Evolutionary conservation across 2,113 vertebrate genomes (phyloP).

Genomic region (Eurystomus gularis): DNA sequence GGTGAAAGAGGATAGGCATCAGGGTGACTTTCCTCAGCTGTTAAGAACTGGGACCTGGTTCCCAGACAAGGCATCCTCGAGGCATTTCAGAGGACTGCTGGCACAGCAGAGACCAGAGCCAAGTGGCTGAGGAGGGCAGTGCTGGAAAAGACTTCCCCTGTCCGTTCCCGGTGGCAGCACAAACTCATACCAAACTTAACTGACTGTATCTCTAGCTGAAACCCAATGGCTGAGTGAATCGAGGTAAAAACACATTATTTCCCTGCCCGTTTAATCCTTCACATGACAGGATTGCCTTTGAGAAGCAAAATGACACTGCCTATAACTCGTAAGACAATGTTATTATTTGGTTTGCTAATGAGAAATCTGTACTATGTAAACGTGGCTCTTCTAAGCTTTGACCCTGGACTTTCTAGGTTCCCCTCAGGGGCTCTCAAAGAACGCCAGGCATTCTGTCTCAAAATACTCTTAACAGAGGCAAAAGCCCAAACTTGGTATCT

Average conservation of each 20-base stretch:
- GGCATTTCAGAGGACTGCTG: not conserved
- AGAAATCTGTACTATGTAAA: not conserved
- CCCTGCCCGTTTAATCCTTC: not conserved
- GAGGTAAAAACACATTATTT: not conserved
- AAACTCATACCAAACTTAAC: not conserved
- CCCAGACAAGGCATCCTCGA: not conserved
- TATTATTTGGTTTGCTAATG: not conserved
- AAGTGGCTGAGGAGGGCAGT: not conserved
- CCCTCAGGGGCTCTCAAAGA: not conserved
- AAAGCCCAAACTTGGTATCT: not conserved
- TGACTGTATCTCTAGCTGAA: not conserved
- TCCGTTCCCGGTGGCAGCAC: not conserved
- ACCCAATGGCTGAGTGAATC: not conserved
- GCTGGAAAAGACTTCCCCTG: not conserved
- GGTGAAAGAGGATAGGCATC: not conserved
- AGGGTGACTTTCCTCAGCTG: not conserved
- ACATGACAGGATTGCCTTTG: not conserved
- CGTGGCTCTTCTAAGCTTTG: not conserved
- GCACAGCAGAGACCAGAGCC: not conserved
- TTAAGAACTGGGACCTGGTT: not conserved
- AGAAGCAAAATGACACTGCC: not conserved
- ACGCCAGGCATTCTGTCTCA: not conserved
- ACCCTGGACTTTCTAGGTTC: not conserved
- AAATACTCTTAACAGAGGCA: not conserved
- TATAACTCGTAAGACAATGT: not conserved